These are phyloP conservation scores for Drosophila paracracens DNA, from an alignment of 2,888 invertebrate genomes.

Conservation along the genomic window DNA sequence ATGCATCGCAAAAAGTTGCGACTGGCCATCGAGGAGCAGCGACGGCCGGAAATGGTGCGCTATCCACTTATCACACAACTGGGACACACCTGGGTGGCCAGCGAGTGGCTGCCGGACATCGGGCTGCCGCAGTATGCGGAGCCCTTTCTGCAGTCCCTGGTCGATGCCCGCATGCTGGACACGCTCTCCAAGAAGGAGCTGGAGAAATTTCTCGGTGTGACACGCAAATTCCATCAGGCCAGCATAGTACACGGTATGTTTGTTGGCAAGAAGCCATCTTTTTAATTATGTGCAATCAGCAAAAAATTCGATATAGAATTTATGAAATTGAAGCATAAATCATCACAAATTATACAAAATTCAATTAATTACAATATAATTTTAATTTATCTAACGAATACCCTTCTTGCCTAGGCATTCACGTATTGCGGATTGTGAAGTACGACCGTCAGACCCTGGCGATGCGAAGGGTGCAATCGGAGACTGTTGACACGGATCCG, in stretches of 20 bases:
- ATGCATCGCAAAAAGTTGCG: slow-evolving; percentile 97
- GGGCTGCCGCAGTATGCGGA: slow-evolving; percentile 96
- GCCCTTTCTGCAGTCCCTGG: slow-evolving; percentile 94
- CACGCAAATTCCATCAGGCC: slow-evolving; percentile 97
- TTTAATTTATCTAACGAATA: background rate
- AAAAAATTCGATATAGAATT: too few species aligned
- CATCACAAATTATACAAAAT: background rate
- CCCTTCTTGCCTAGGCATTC: slow-evolving; percentile 87
- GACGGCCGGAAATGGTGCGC: slow-evolving; percentile 93
- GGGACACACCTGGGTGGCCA: slow-evolving; percentile 96
- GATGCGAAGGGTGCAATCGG: slow-evolving; percentile 94
- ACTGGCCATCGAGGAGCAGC: slow-evolving; percentile 96
- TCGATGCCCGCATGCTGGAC: slow-evolving; percentile 97
- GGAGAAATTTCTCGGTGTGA: slow-evolving; percentile 96
- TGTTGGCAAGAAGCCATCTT: background rate
- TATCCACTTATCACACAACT: slow-evolving; percentile 95
- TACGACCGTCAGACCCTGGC: slow-evolving; percentile 96
- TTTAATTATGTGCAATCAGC: background rate
- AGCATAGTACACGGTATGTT: slow-evolving; percentile 93
- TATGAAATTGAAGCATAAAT: background rate
- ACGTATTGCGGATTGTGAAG: slow-evolving; percentile 95
- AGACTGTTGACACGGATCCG: slow-evolving; percentile 95
- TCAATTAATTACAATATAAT: too few species aligned
- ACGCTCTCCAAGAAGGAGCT: slow-evolving; percentile 96
- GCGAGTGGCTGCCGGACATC: slow-evolving; percentile 96